phyloP scores from a whole-genome alignment of 2,888 invertebrate genomes.

The Philonicus albiceps region DNA sequence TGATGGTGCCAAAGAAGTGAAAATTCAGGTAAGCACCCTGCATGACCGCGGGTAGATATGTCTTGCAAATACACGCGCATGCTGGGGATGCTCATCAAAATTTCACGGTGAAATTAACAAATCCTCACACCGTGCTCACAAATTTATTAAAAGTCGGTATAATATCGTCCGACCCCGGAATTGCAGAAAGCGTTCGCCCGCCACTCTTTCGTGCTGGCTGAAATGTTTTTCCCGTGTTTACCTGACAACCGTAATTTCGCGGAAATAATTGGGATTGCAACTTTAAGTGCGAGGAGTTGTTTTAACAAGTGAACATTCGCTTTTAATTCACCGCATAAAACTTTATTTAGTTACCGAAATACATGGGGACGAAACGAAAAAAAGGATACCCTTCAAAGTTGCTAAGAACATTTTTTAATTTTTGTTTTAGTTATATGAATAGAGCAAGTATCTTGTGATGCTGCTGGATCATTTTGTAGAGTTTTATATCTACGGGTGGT shows the following conservation, averaged over 20 bases:
- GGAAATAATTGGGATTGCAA: conserved; percentile 16
- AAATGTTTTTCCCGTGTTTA: conserved; percentile 13
- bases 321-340: neutral
- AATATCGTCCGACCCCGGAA: neutral
- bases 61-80: conserved; percentile 45
- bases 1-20: conserved; percentile 29
- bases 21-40: conserved; percentile 17
- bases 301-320: neutral
- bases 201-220: neutral
- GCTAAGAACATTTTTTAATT: neutral
- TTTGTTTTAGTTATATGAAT: neutral
- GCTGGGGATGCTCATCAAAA: conserved; percentile 61
- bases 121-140: conserved; percentile 59
- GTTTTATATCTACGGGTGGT: neutral
- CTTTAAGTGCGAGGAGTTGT: neutral
- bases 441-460: neutral
- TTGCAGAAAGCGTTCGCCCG: neutral
- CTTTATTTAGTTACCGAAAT: neutral
- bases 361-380: neutral
- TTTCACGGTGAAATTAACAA: conserved; percentile 63
- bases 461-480: neutral
- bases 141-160: conserved; percentile 62
- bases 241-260: conserved; percentile 3
- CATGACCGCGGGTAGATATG: neutral
- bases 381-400: neutral